phyloP scores from a whole-genome alignment of 2,797 vertebrate species.

The Anniella stebbinsi region DNA sequence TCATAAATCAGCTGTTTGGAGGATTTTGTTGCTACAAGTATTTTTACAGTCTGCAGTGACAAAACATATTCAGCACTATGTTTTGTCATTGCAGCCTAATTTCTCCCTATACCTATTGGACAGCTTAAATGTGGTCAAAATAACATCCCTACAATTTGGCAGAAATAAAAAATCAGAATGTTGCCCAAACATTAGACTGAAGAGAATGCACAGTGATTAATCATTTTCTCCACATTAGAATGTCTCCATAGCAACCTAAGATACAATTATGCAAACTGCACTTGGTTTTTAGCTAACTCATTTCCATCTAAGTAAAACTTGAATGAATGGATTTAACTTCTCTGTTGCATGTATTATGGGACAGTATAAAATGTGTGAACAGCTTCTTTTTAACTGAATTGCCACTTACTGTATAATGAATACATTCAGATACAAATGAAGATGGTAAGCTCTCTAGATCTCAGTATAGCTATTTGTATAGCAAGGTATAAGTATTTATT shows the following conservation, averaged over 20 bases:
- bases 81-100: neutral
- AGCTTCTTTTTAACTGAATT: neutral
- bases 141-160: neutral
- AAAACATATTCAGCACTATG: slow-evolving; percentile 19
- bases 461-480: neutral
- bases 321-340: slow-evolving; percentile 37
- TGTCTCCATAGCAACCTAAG: slow-evolving; percentile 66
- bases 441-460: neutral
- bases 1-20: slow-evolving; percentile 23
- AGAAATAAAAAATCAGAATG: neutral
- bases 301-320: slow-evolving; percentile 46
- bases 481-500: neutral
- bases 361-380: neutral
- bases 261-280: slow-evolving; percentile 54
- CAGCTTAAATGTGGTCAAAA: slow-evolving; percentile 12
- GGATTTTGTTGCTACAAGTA: slow-evolving; percentile 38
- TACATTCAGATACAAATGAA: neutral
- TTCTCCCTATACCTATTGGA: slow-evolving; percentile 4
- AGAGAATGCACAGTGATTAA: slow-evolving; percentile 60
- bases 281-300: slow-evolving; percentile 51
- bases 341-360: neutral
- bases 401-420: neutral
- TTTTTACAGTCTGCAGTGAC: slow-evolving; percentile 40
- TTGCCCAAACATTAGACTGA: slow-evolving; percentile 54
- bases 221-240: slow-evolving; percentile 47